These are phyloP conservation scores for Perdita meconis DNA, from an alignment of 2,888 invertebrate genomes.

Conservation along the genomic window DNA sequence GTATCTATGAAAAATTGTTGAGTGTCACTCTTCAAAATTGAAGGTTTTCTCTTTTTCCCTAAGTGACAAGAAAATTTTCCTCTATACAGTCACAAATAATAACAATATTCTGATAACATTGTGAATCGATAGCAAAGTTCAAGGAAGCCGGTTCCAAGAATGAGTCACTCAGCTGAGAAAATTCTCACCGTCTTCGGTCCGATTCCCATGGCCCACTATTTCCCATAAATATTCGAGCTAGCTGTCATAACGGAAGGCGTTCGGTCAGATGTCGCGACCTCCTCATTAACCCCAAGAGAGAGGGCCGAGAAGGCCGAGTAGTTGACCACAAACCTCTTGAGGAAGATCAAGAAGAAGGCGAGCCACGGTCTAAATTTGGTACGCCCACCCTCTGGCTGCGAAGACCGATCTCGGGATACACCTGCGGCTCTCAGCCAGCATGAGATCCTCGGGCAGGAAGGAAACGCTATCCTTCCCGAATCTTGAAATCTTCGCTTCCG, in stretches of 20 bases:
- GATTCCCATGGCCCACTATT: slow-evolving; percentile 78
- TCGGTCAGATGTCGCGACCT: slow-evolving; percentile 81
- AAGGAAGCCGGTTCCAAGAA: neutral
- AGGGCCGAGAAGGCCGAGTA: slow-evolving; percentile 64
- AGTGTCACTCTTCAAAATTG: too few relatives aligned
- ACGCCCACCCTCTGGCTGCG: slow-evolving; percentile 75
- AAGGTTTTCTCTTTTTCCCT: too few relatives aligned
- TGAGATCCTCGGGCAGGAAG: slow-evolving; percentile 74
- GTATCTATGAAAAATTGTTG: too few relatives aligned
- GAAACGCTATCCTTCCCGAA: slow-evolving; percentile 72
- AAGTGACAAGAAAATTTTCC: too few relatives aligned
- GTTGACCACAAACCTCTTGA: slow-evolving; percentile 80
- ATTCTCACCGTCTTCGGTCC: slow-evolving; percentile 41
- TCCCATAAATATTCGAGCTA: slow-evolving; percentile 78
- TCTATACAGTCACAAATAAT: too few relatives aligned
- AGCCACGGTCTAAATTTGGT: slow-evolving; percentile 78
- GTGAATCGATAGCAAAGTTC: neutral
- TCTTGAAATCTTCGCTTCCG: slow-evolving; percentile 77
- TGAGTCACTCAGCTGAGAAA: neutral
- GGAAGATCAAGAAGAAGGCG: slow-evolving; percentile 71
- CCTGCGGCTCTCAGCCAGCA: slow-evolving; percentile 78
- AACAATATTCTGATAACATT: too few relatives aligned
- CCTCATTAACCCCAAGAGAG: slow-evolving; percentile 77
- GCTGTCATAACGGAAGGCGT: slow-evolving; percentile 81
- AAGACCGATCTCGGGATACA: slow-evolving; percentile 74